Evolutionary conservation across 2,113 vertebrate species (phyloP).

Genomic region (Crypturellus undulatus): DNA sequence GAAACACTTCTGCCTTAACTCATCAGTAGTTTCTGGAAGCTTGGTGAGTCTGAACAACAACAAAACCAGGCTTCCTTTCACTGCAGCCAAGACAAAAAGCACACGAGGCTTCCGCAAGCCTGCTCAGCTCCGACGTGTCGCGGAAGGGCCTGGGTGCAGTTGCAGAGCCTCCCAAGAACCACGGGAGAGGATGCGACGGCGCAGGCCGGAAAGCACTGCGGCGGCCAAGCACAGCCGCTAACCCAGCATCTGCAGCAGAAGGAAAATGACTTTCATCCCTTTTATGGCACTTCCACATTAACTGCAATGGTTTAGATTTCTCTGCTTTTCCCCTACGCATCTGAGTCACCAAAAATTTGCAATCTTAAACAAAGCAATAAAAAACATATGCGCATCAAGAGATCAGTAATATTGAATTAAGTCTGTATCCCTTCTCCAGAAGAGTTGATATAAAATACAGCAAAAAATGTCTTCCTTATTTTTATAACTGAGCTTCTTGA

Average conservation of each 20-base stretch:
- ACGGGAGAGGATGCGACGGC: neutral
- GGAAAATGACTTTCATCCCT: neutral
- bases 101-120: neutral
- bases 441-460: neutral
- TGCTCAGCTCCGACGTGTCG: neutral
- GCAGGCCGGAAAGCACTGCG: rapidly evolving
- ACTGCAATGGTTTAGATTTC: neutral
- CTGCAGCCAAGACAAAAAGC: neutral
- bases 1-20: neutral
- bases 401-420: neutral
- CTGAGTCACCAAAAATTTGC: neutral
- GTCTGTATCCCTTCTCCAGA: neutral
- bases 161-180: neutral
- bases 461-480: neutral
- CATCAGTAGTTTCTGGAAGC: neutral
- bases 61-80: neutral
- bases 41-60: neutral
- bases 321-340: neutral
- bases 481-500: neutral
- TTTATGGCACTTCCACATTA: neutral
- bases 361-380: neutral
- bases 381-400: neutral
- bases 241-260: neutral
- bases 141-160: neutral
- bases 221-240: neutral